Evolutionary conservation across 2,797 vertebrate species (phyloP).

Genomic region (Cynopterus sphinx): DNA sequence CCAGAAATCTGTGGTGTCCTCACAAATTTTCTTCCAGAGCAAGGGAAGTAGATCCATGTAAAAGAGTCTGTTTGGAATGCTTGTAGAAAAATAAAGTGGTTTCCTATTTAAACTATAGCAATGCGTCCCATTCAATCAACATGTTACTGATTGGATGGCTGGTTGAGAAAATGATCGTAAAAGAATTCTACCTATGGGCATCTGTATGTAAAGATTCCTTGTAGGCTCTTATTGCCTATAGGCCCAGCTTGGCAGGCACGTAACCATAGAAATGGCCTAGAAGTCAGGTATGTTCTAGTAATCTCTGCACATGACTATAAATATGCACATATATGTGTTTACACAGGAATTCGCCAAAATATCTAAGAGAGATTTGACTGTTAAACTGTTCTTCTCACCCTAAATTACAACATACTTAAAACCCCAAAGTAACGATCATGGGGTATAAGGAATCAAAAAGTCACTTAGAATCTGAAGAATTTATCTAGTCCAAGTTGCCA

Average conservation of each 20-base stretch:
- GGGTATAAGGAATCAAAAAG: neutral
- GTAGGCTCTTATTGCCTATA: neutral
- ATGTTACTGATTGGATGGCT: neutral
- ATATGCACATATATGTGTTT: neutral
- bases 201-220: neutral
- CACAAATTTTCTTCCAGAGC: neutral
- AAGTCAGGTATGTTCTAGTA: neutral
- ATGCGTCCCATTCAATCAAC: neutral
- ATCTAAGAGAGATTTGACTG: neutral
- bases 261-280: neutral
- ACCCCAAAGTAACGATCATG: neutral
- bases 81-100: neutral
- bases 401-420: slow-evolving; percentile 8
- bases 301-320: neutral
- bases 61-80: neutral
- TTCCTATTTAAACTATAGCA: neutral
- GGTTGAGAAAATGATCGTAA: neutral
- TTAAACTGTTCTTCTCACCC: neutral
- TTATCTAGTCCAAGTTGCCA: slow-evolving; percentile 11
- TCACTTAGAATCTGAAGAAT: slow-evolving; percentile 15
- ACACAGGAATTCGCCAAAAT: neutral
- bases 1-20: neutral
- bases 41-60: neutral
- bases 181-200: neutral
- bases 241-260: neutral